A percentile compares a stretch with the other conserved stretches of the same genome.
Conservation (phyloP, 1,140 invertebrate species). For the Coptotermes formosanus region DNA sequence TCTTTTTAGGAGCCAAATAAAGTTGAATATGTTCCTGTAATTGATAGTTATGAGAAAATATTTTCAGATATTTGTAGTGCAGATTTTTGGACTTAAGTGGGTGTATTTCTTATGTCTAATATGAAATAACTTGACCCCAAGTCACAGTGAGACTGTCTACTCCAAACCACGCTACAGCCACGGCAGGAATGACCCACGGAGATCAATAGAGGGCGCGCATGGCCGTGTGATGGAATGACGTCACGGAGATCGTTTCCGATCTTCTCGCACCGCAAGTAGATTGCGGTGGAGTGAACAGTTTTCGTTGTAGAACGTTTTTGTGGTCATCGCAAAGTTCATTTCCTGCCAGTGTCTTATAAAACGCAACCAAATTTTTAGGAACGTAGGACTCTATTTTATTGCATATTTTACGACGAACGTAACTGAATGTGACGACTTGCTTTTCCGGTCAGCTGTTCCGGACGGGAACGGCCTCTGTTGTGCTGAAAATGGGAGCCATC, state of each 20-base stretch:
- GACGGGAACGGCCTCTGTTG: conserved; percentile 6
- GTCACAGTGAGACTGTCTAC: conserved; percentile 22
- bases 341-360: conserved; percentile 18
- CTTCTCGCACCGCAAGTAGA: conserved; percentile 23
- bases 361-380: neutral
- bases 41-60: too few relatives aligned
- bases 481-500: conserved; percentile 33
- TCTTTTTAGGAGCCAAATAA: too few relatives aligned
- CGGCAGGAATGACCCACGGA: conserved; percentile 13
- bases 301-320: conserved; percentile 30
- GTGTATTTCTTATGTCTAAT: neutral
- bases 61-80: too few relatives aligned
- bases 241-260: conserved; percentile 27
- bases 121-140: conserved; percentile 30
- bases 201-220: conserved; percentile 33
- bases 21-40: too few relatives aligned
- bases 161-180: neutral
- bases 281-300: conserved; percentile 31
- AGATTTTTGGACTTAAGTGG: neutral
- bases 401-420: neutral
- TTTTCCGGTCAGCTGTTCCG: conserved; percentile 31
- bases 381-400: neutral
- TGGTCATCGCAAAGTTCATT: neutral
- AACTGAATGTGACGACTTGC: conserved; percentile 26
- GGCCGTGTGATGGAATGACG: conserved; percentile 29